Percentiles rank a stretch among this genome's conserved stretches.
phyloP scores from a whole-genome alignment of 2,888 invertebrate species.

The Stegophylla sp. region DNA sequence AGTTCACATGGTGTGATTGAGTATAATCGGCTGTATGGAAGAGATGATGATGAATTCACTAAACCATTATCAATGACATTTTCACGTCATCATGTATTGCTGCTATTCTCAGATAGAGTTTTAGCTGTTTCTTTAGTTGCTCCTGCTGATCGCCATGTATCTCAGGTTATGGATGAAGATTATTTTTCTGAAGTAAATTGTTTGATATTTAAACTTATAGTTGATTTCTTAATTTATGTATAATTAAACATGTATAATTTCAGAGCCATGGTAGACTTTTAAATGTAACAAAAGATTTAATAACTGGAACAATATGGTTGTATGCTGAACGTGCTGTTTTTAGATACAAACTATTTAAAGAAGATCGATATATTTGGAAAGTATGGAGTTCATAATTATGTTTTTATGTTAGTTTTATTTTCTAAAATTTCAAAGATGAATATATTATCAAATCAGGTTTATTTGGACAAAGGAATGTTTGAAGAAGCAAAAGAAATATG shows the following conservation, averaged over 20 bases:
- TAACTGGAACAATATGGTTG: conserved; percentile 82
- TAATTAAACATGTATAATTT: conserved; percentile 55
- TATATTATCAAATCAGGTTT: conserved; percentile 68
- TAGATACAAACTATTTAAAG: conserved; percentile 82
- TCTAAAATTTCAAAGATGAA: background rate
- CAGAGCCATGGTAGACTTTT: conserved; percentile 78
- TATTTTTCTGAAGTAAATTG: conserved; percentile 39
- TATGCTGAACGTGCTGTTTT: conserved; percentile 85
- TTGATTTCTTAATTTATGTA: background rate
- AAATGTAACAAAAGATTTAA: conserved; percentile 80
- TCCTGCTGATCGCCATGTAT: conserved; percentile 85
- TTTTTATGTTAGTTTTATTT: background rate
- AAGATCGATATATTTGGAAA: conserved; percentile 86
- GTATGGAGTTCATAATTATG: conserved; percentile 42
- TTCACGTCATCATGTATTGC: conserved; percentile 88
- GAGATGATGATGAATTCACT: conserved; percentile 65
- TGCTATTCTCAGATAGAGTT: conserved; percentile 83
- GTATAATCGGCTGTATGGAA: conserved; percentile 64
- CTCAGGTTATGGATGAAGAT: conserved; percentile 69
- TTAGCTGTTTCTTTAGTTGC: conserved; percentile 85
- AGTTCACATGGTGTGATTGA: conserved; percentile 63
- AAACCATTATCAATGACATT: conserved; percentile 76
- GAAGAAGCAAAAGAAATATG: conserved; percentile 86
- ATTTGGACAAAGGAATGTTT: conserved; percentile 83
- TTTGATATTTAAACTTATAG: background rate